Conservation (phyloP, 2,888 invertebrate species). For the Drosophila differens region DNA sequence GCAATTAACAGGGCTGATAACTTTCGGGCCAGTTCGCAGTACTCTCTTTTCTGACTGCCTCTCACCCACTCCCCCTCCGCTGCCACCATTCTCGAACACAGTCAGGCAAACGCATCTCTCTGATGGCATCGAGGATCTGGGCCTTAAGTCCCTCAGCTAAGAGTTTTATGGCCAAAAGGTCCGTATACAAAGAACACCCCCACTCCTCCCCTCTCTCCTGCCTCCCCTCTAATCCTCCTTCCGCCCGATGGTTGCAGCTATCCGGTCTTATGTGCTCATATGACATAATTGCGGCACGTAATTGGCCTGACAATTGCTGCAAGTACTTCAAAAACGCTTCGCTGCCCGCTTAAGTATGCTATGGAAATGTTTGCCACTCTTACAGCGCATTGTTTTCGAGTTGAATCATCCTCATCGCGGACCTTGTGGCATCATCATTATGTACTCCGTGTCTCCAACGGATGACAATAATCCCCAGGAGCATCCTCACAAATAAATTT, state of each 20-base stretch:
- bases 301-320: conserved; percentile 78
- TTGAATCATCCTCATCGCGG: neutral
- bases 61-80: neutral
- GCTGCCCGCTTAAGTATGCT: conserved; percentile 71
- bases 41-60: conserved; percentile 11
- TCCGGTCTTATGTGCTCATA: conserved; percentile 71
- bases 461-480: conserved; percentile 13
- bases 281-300: conserved; percentile 75
- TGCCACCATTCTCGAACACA: conserved; percentile 5
- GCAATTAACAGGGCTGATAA: conserved; percentile 83
- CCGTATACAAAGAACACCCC: conserved; percentile 35
- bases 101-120: conserved; percentile 29
- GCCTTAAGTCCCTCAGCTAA: conserved; percentile 56
- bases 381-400: conserved; percentile 45
- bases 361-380: conserved; percentile 56
- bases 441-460: conserved; percentile 19
- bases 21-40: conserved; percentile 67
- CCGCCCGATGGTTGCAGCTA: conserved; percentile 9
- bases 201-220: neutral
- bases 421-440: conserved; percentile 1
- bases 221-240: neutral
- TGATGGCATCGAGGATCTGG: conserved; percentile 19
- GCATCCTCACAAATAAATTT: conserved; percentile 9
- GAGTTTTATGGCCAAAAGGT: conserved; percentile 71
- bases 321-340: conserved; percentile 70